A percentile compares a stretch with the other conserved stretches of the same genome.
phyloP scores from a whole-genome alignment of 1,140 invertebrate species.

The Bilobella aurantiaca region DNA sequence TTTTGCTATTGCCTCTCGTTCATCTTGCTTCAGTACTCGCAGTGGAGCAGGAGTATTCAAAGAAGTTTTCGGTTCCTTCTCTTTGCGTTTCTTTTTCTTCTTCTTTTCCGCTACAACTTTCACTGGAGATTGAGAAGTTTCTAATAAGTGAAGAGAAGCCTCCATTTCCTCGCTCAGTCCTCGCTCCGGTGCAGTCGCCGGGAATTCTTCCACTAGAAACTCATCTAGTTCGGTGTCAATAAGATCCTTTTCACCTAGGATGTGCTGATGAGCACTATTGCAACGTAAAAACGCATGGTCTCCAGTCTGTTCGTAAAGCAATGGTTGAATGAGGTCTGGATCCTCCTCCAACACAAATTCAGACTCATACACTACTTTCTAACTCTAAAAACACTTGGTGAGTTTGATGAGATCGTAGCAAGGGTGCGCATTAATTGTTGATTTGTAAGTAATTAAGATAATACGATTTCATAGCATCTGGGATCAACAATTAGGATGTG shows the following conservation, averaged over 20 bases:
- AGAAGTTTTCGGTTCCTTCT: not conserved
- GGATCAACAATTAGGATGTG: not conserved
- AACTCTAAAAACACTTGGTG: not conserved
- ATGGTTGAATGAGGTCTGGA: not conserved
- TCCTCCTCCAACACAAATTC: not conserved
- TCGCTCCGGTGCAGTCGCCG: not conserved
- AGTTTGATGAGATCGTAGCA: not conserved
- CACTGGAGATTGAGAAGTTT: not conserved
- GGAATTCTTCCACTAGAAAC: not conserved
- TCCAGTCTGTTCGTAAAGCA: not conserved
- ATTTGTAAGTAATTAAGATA: too few relatives aligned
- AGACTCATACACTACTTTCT: not conserved
- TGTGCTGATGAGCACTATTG: too few relatives aligned
- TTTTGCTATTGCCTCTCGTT: slow-evolving; percentile 35
- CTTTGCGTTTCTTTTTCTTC: not conserved
- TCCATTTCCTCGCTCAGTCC: not conserved
- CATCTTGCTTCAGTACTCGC: slow-evolving; percentile 35
- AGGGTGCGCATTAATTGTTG: not conserved
- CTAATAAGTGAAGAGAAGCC: not conserved
- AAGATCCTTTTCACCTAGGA: slow-evolving; percentile 21
- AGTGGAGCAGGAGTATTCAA: not conserved
- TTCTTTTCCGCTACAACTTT: not conserved
- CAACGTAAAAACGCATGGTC: too few relatives aligned
- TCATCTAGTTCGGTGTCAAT: not conserved
- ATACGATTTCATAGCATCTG: not conserved